phyloP scores from a whole-genome alignment of 1,140 invertebrate genomes.

The Formica selysi region DNA sequence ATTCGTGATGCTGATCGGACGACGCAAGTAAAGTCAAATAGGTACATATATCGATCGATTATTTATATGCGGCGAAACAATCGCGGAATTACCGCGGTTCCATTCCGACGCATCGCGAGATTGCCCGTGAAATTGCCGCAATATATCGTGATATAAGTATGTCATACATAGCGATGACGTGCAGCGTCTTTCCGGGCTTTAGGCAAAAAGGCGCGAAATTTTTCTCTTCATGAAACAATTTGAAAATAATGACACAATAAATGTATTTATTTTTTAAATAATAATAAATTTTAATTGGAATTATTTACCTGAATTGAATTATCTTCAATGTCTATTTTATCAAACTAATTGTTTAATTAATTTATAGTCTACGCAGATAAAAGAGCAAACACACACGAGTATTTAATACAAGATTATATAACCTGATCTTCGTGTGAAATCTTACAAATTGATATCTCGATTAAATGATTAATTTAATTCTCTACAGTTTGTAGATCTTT shows the following conservation, averaged over 20 bases:
- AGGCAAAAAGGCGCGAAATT: too few relatives aligned
- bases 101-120: background rate
- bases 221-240: too few relatives aligned
- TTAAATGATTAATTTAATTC: background rate
- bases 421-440: background rate
- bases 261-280: background rate
- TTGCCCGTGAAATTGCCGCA: background rate
- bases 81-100: background rate
- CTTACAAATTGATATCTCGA: background rate
- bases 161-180: background rate
- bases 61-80: background rate
- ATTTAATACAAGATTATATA: background rate
- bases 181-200: too few relatives aligned
- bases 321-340: too few relatives aligned
- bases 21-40: background rate
- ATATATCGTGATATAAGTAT: background rate
- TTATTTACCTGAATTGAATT: background rate
- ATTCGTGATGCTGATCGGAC: background rate
- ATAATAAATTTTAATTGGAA: background rate
- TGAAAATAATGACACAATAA: constrained; percentile 5
- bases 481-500: background rate
- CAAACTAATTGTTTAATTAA: too few relatives aligned
- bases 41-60: background rate
- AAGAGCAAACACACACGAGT: too few relatives aligned
- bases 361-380: too few relatives aligned